These are phyloP conservation scores for Percina caprodes DNA, from an alignment of 2,113 vertebrate genomes.

Conservation along the genomic window DNA sequence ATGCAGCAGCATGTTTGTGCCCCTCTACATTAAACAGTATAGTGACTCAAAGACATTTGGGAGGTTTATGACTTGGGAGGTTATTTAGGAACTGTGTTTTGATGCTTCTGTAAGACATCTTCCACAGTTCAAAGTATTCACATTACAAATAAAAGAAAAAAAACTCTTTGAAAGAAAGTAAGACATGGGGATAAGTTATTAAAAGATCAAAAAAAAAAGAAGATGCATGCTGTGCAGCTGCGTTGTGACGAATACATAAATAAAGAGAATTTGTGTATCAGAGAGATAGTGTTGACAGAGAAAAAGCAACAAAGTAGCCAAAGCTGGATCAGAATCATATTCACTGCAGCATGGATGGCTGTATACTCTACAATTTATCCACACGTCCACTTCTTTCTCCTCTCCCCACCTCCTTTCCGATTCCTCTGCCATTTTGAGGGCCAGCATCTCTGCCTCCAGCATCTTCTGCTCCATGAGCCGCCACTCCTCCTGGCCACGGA, in stretches of 20 bases:
- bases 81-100: slow-evolving; percentile 13
- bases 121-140: background rate
- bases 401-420: slow-evolving; percentile 90
- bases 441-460: slow-evolving; percentile 94
- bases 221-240: background rate
- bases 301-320: background rate
- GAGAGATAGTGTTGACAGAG: background rate
- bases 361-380: background rate
- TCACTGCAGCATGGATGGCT: background rate
- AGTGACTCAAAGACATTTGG: slow-evolving; percentile 1
- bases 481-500: slow-evolving; percentile 94
- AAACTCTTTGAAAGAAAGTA: background rate
- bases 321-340: slow-evolving; percentile 2
- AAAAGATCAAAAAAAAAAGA: background rate
- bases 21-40: slow-evolving; percentile 16
- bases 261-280: background rate
- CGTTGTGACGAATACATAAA: slow-evolving; percentile 4
- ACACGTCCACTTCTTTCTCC: background rate
- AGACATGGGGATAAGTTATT: slow-evolving; percentile 10
- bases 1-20: background rate
- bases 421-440: slow-evolving; percentile 96
- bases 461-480: slow-evolving; percentile 97
- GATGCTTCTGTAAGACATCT: slow-evolving; percentile 4
- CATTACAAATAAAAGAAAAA: slow-evolving; percentile 1
- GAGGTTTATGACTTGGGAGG: background rate